These are phyloP conservation scores for Auanema freiburgensis DNA, from an alignment of 2,888 invertebrate species.

Conservation along the genomic window DNA sequence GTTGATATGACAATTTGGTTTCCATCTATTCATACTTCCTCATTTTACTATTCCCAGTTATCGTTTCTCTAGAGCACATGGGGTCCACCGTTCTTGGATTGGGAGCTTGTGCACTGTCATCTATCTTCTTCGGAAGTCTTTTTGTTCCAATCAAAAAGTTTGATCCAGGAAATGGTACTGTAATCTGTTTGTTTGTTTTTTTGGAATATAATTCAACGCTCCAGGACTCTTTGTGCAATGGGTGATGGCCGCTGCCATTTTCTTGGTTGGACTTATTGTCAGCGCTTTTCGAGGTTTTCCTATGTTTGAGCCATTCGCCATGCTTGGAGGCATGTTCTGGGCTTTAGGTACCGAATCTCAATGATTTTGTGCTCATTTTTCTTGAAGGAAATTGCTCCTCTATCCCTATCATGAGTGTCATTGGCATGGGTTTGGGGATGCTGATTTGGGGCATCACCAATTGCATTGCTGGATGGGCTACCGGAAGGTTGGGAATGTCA, in stretches of 20 bases:
- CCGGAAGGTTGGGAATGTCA: constrained; percentile 37
- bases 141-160: constrained; percentile 67
- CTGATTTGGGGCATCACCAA: constrained; percentile 68
- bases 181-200: neutral
- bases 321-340: constrained; percentile 69
- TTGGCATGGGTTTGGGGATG: constrained; percentile 65
- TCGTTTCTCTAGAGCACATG: neutral
- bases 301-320: constrained; percentile 67
- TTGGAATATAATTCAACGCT: constrained; percentile 7
- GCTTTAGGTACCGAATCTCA: constrained; percentile 64
- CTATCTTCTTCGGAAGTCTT: constrained; percentile 67
- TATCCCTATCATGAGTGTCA: constrained; percentile 66
- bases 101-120: constrained; percentile 65
- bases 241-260: constrained; percentile 66
- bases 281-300: constrained; percentile 64
- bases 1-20: too few relatives aligned
- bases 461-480: constrained; percentile 61
- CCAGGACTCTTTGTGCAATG: constrained; percentile 69
- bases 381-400: constrained; percentile 67
- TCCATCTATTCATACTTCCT: too few relatives aligned
- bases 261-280: constrained; percentile 64
- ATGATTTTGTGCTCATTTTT: constrained; percentile 7
- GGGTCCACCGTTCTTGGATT: constrained; percentile 59
- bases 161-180: constrained; percentile 65
- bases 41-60: too few relatives aligned